Base-by-base conservation (phyloP, 2,113 vertebrate species). In the Pao palembangensis region DNA sequence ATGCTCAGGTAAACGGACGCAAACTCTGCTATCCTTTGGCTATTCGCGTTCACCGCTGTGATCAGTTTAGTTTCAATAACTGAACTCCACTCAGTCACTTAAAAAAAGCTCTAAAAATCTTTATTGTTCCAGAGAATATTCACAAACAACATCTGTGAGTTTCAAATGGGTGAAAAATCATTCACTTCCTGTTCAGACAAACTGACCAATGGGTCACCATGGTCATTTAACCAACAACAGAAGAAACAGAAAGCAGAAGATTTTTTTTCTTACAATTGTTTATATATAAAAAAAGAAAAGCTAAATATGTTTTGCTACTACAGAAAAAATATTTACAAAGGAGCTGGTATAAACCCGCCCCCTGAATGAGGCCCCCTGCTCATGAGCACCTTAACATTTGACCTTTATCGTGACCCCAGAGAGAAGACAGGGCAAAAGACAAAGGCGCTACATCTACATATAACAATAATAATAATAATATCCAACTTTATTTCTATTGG, bases 311-410 rank as follows among this genome's bases (percentile, higher is more conserved):
- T 58, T 49, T 55, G 73, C 65, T 76, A 82, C 82, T 87, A 88
- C 71, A 56, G 76, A 75, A 83, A 87, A 64, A 67, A 85, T 77
- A 88, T 89, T 86, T 88, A 89, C 84, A 88, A 73, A 56, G 57
- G 74, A 79, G 75, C 73, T 73, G 72, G 49, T 58, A 73, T 67
- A 67, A 51, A 23, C 1, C 19, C 8, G 6, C 64, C 64, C 64
- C 16, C 51, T 16, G 13, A 1, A 23, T 28, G 19, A 28, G 11
- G 34, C 8, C 34, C 15, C 44, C 44, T 47, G 16, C 44, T 47
- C 8, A 8, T 6, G 52, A 51, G 58, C 60, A 48, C 50, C n/a
- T 3, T 41, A 21, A 67, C 58, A 55, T 70, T 18, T 73, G 70
- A 76, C 49, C 53, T 55, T 49, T 28, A 23, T 34, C 51, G 10